Evolutionary conservation across 1,140 invertebrate species (phyloP), one percentile per base, ranked within the genome.

Genomic region (Drosophila orosa): DNA sequence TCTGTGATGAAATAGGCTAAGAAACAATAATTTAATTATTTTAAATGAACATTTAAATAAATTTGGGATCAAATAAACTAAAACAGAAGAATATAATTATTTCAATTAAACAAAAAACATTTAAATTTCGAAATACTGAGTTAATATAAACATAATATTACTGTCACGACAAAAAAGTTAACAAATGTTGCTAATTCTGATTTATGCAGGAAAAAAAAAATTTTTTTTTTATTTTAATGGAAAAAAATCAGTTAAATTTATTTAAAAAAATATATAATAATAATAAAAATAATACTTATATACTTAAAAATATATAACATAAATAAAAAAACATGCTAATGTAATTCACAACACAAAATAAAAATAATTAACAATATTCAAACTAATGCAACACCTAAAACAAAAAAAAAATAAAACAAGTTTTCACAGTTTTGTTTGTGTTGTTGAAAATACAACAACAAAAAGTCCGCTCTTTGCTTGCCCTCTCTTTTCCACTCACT

Each of bases 401-500:
- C 2, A 13, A 24, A 15, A 15, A 24, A 15, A 13, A 8, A 31
- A 19, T 19, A 3, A 19, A 3, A 19, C 35, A 39, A 3, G 3
- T 39, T 50, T 50, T 19, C 13, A 45, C 22, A 0, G 19, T 33
- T 33, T 52, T 52, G 50, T 52, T 54, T 52, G 48, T 52, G 48
- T 35, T 54, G 19, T 35, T 24, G 9, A 54, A 35, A 22, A 54
- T 54, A 15, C 19, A 54, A 54, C 12, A 52, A 24, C 7, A 17
- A 19, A 27, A 35, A n/a, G 3, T 24, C 3, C 6, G 9, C 47
- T 50, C 47, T 50, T 19, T 8, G 3, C 27, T 0, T 22, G n/a
- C 27, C n/a, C 29, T 33, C 31, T 52, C 13, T 52, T 22, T 52
- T 33, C 15, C 7, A 22, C 29, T 7, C 4, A 22, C 17, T 52